Conservation (phyloP, 2,797 vertebrate species). For the Sebastes cheni region DNA sequence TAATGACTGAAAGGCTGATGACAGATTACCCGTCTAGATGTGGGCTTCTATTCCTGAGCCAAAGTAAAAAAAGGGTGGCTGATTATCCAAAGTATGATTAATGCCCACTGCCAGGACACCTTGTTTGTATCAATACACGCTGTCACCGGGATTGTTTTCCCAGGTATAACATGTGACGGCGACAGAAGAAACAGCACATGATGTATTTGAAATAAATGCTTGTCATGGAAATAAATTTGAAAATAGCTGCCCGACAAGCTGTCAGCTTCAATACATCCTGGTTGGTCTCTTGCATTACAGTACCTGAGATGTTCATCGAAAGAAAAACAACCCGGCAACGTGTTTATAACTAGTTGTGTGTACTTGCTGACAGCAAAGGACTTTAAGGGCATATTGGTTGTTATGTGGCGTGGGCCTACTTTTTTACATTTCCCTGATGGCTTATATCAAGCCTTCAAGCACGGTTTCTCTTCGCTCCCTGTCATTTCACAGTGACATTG, state of each 20-base stretch:
- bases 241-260: slow-evolving; percentile 76
- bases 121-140: slow-evolving; percentile 67
- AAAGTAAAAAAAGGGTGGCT: slow-evolving; percentile 37
- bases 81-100: slow-evolving; percentile 77
- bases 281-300: slow-evolving; percentile 50
- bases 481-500: slow-evolving; percentile 48
- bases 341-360: slow-evolving; percentile 47
- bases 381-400: slow-evolving; percentile 61
- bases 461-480: slow-evolving; percentile 12
- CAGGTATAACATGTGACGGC: slow-evolving; percentile 49
- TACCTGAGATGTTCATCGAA: slow-evolving; percentile 61
- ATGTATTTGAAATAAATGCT: slow-evolving; percentile 77
- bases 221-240: slow-evolving; percentile 76
- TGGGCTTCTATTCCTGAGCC: background rate
- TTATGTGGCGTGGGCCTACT: slow-evolving; percentile 33
- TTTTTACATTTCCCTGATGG: slow-evolving; percentile 47
- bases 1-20: slow-evolving; percentile 5
- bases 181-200: slow-evolving; percentile 60
- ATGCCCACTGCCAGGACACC: slow-evolving; percentile 63
- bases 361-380: slow-evolving; percentile 67
- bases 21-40: slow-evolving; percentile 30
- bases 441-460: slow-evolving; percentile 34
- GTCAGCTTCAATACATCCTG: slow-evolving; percentile 71
- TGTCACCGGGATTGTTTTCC: slow-evolving; percentile 48
- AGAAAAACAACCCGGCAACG: slow-evolving; percentile 42